Base-by-base conservation (phyloP, 1,140 invertebrate genomes). In the Zaprionus nigranus region DNA sequence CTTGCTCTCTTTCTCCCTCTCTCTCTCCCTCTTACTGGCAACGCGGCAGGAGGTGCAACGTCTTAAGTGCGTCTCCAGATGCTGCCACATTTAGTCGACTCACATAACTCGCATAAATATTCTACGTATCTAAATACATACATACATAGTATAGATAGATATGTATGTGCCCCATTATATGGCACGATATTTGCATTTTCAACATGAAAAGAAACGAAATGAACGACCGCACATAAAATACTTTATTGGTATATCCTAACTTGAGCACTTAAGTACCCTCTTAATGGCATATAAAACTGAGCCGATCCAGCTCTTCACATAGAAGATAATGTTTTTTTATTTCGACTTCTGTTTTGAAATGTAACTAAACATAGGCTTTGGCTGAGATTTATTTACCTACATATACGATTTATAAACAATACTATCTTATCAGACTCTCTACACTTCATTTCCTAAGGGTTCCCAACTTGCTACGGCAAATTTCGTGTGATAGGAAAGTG, bases 11-110 rank as follows among this genome's bases (percentile, higher is more conserved):
- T 12, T 57, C 28, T 36, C 61, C 22, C 53, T 30, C 61, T 54
- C 34, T 30, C 56, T 38, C n/a, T n/a, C n/a, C n/a, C n/a, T n/a
- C n/a, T 30, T 17, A 20, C 20, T 59, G 30, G 43, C 49, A 46
- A 38, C 70, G 43, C 71, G 63, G 71, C 40, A 43, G 73, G 67
- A 75, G 73, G 43, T 64, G 59, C 65, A 51, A 30, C 9, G 36
- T 64, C 13, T 53, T 22, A 28, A 57, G 36, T 68, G 58, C 1
- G 64, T 38, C 58, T 30, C 22, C 59, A 72, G 28, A 72, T 65
- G 62, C 54, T 65, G 26, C 59, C 40, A 46, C 36, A 68, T 74
- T 67, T 46, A 57, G 20, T 36, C 30, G 46, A 54, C 40, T 36
- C 34, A n/a, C 13, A 36, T 17, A 58, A n/a, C 30, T 53, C 49